Evolutionary conservation across 1,140 invertebrate species (phyloP), one percentile per base, ranked within the genome.

Genomic region (Drosophila ananassae): DNA sequence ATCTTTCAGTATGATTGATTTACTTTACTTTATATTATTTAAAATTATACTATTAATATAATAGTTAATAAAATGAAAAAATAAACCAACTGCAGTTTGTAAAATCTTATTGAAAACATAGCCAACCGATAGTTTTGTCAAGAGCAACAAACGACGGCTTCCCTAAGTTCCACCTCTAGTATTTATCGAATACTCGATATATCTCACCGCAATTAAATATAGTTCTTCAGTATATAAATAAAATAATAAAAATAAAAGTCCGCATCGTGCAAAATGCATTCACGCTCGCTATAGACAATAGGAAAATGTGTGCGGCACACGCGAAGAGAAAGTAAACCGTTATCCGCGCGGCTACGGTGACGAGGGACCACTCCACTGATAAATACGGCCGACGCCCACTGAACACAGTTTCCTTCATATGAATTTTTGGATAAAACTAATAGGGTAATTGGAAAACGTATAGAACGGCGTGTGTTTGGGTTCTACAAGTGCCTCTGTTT

Each of bases 331-430:
- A 37, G 41, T 57, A 81, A 52, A 62, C 58, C 59, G 48, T 57
- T 48, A 50, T 61, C 47, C 37, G 58, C 51, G 61, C 73, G 66
- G 62, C 55, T 61, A 76, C 57, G 61, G 58, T 73, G 58, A 82
- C 59, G 47, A 67, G 62, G 73, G 73, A 76, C 50, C 76, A 61
- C 56, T 55, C 41, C 66, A 64, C 53, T 60, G 57, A 82, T 61
- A 69, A 87, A 77, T 74, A 69, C 79, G 79, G 82, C 83, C 82
- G 82, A 85, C 78, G 82, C 81, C 81, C 81, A 85, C 73, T 67
- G 24, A 79, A 64, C 66, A 69, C 37, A 59, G 69, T 79, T 78
- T 82, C 67, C 72, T 75, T 81, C 69, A 61, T 64, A 77, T 44
- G 73, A 68, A 66, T 82, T 74, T 74, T 75, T 64, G 55, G 82